phyloP scores from a whole-genome alignment of 2,113 vertebrate species.

The Brachyhypopomus gauderio region DNA sequence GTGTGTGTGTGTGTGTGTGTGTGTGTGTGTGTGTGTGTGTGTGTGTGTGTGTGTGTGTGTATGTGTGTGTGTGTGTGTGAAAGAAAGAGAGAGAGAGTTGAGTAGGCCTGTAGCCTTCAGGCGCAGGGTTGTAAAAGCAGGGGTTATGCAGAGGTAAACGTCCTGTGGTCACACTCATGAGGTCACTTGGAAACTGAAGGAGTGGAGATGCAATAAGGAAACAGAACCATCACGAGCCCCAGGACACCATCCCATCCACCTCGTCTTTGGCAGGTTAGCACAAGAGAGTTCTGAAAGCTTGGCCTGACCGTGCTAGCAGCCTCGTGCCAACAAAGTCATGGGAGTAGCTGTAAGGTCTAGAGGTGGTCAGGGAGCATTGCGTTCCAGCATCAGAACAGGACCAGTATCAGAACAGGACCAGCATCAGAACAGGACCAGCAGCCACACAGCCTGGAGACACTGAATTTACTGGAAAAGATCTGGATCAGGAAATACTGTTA shows the following conservation, averaged over 20 bases:
- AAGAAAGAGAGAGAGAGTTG: background rate
- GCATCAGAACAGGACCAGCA: background rate
- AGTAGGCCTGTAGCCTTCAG: background rate
- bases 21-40: background rate
- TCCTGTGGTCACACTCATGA: slow-evolving; percentile 11
- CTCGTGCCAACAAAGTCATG: background rate
- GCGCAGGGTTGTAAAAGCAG: background rate
- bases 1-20: background rate
- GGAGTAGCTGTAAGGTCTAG: background rate
- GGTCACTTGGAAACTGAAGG: slow-evolving; percentile 1
- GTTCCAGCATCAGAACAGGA: background rate
- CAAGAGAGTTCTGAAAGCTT: background rate
- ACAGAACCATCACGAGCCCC: background rate
- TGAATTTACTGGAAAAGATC: slow-evolving; percentile 4
- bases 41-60: background rate
- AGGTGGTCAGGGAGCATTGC: background rate
- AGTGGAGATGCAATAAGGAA: background rate
- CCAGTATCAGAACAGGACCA: background rate
- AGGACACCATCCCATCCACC: background rate
- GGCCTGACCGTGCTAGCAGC: background rate
- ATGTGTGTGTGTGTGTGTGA: background rate
- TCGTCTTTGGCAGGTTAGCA: slow-evolving; percentile 9
- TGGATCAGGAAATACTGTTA: background rate
- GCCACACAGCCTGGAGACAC: background rate
- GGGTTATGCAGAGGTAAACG: background rate